A percentile compares a stretch with the other conserved stretches of the same genome.
phyloP scores from a whole-genome alignment of 2,888 invertebrate species.

The Cheilosia vulpina region DNA sequence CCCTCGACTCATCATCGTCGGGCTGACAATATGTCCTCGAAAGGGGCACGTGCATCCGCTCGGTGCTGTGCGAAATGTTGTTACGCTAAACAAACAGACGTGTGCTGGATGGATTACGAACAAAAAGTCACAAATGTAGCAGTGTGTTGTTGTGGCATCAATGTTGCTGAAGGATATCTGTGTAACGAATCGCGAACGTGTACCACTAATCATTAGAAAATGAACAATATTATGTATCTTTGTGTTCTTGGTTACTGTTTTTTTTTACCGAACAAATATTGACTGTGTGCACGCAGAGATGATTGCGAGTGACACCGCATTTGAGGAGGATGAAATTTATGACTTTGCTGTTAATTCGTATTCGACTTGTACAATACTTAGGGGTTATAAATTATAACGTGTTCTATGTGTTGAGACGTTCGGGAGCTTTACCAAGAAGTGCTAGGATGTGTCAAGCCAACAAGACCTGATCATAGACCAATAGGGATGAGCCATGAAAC shows the following conservation, averaged over 20 bases:
- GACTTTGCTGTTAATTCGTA: background rate
- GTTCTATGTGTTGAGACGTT: too few species aligned
- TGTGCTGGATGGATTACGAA: constrained; percentile 73
- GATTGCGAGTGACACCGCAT: constrained; percentile 32
- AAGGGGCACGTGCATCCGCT: constrained; percentile 76
- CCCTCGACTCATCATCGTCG: constrained; percentile 57
- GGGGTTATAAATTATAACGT: too few species aligned
- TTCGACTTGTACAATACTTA: too few species aligned
- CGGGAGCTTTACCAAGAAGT: too few species aligned
- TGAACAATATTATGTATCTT: constrained; percentile 59
- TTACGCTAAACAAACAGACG: constrained; percentile 76
- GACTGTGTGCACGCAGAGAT: background rate
- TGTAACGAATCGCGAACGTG: constrained; percentile 70
- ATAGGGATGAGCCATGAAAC: too few species aligned
- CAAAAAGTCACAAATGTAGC: constrained; percentile 73
- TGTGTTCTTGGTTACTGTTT: constrained; percentile 22
- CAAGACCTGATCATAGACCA: too few species aligned
- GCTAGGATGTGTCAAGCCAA: too few species aligned
- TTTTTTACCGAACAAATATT: constrained; percentile 3
- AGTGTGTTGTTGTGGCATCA: constrained; percentile 61
- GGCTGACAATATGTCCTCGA: constrained; percentile 74
- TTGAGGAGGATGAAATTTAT: constrained; percentile 40
- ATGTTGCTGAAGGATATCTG: constrained; percentile 69
- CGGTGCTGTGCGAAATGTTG: constrained; percentile 75
- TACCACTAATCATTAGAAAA: constrained; percentile 73